phyloP scores from a whole-genome alignment of 2,797 vertebrate species.

The Coregonus sp. region DNA sequence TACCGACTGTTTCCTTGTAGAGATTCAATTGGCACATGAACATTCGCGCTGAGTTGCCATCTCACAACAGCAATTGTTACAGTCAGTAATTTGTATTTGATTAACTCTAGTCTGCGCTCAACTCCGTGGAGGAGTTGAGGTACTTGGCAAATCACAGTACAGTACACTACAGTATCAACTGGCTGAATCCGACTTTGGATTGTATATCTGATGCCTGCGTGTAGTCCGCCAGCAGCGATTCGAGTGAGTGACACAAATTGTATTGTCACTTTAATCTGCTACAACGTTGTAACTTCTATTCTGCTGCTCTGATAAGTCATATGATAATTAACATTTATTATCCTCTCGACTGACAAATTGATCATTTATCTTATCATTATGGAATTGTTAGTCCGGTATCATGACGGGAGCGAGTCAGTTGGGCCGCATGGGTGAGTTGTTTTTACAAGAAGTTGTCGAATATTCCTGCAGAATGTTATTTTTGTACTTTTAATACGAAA shows the following conservation, averaged over 20 bases:
- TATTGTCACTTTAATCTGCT: not conserved
- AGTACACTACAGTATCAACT: not conserved
- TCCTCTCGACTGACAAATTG: not conserved
- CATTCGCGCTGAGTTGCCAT: no score
- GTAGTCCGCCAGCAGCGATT: not conserved
- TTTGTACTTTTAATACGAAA: not conserved
- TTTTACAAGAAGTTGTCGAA: not conserved
- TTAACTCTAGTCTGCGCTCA: no score
- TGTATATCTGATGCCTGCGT: not conserved
- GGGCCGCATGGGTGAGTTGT: conserved; percentile 41
- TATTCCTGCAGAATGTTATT: not conserved
- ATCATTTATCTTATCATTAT: conserved; percentile 31
- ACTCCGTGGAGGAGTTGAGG: no score
- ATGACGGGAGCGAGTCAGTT: conserved; percentile 59
- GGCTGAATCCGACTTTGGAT: not conserved
- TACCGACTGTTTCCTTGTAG: no score
- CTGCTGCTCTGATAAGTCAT: not conserved
- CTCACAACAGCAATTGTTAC: no score
- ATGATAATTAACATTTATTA: not conserved
- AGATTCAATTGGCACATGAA: no score
- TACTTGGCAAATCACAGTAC: not conserved
- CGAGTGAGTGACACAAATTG: not conserved
- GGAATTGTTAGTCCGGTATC: conserved; percentile 67
- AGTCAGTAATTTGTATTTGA: no score
- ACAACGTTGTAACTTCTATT: not conserved